Base-by-base conservation (phyloP, 2,797 vertebrate species). In the Platalea minor region DNA sequence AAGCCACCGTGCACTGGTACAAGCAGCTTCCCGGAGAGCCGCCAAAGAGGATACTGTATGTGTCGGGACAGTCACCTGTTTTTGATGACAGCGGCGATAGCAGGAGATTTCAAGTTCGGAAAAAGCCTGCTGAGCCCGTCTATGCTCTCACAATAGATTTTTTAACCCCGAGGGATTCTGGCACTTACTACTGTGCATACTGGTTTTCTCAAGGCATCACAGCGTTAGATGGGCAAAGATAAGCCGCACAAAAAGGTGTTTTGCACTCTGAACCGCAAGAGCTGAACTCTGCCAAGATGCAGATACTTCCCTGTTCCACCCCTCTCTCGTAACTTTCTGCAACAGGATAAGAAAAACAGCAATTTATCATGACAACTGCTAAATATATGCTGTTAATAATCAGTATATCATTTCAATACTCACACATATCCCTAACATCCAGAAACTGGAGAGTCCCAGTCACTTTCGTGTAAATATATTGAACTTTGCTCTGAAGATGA, bases 51-150 rank as follows among this genome's bases (percentile, higher is more conserved):
- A 63, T 97, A 26, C 39, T 95, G 9, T 95, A 95, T 3, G 0
- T 41, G 3, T 1, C 0, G 0, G 33, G 20, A 37, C 0, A 3
- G 6, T 2, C 3, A 6, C 1, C 67, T 33, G 5, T 7, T 14
- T 80, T 39, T 20, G 87, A 68, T 0, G 2, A 90, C 18, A n/a
- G 0, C 5, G 3, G 1, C 0, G 2, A 90, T 0, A 33, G 4
- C 10, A 13, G 21, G 1, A 26, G 18, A 31, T 78, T 37, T 85
- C 31, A 60, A 57, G 16, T 17, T 63, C 0, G 0, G 12, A 13
- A 7, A 1, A 8, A 33, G 17, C 5, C 33, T 25, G 1, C 9
- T 13, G 4, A 33, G 10, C 4, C 1, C 1, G 4, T 7, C 8
- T 93, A 13, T 5, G 2, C 0, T 11, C 48, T 98, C 18, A 15